phyloP scores from a whole-genome alignment of 2,113 vertebrate genomes.

The Chroicocephalus ridibundus region DNA sequence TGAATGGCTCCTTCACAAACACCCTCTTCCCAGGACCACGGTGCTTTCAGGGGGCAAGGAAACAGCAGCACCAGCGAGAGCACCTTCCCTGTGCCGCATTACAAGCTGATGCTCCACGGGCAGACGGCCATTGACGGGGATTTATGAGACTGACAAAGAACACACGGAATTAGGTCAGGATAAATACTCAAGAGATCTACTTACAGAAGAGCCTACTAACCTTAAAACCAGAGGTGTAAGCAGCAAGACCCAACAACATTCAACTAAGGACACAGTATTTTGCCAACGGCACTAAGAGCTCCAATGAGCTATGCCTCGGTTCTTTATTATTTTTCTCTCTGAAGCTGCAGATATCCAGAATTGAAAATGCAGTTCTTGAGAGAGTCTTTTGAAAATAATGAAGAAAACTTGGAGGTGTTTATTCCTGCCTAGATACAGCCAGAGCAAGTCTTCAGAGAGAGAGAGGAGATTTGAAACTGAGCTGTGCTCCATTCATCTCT shows the following conservation, averaged over 20 bases:
- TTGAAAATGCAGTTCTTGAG: neutral
- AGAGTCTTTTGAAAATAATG: neutral
- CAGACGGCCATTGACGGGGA: fast-evolving
- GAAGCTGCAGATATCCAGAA: neutral
- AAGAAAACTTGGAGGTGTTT: neutral
- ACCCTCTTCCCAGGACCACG: neutral
- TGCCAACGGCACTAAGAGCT: neutral
- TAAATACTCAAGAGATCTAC: neutral
- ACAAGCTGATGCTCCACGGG: neutral
- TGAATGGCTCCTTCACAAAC: neutral
- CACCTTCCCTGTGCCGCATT: fast-evolving
- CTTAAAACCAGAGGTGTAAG: neutral
- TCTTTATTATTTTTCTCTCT: neutral
- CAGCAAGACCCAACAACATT: neutral
- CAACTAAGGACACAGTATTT: neutral
- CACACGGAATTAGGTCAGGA: conserved; percentile 4
- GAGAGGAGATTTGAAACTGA: neutral
- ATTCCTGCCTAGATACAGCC: neutral
- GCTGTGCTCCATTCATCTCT: neutral
- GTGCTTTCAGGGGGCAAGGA: neutral
- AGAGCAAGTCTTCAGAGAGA: neutral
- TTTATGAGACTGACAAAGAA: neutral
- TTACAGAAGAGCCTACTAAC: conserved; percentile 14
- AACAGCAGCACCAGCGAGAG: neutral
- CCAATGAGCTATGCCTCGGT: neutral